phyloP scores from a whole-genome alignment of 2,113 vertebrate genomes.

The Xiphorhynchus elegans region DNA sequence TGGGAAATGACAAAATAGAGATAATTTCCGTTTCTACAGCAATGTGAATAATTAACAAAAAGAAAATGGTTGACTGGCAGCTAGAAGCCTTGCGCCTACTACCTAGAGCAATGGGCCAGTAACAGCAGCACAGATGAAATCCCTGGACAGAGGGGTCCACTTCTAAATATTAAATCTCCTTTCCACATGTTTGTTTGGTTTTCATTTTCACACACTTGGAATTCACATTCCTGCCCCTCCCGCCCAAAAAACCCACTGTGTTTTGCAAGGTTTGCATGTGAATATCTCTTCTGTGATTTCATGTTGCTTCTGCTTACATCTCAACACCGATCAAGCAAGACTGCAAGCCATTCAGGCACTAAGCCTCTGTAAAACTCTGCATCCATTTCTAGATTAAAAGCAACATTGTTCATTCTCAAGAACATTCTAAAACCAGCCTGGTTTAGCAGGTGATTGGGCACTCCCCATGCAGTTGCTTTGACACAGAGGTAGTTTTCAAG shows the following conservation, averaged over 20 bases:
- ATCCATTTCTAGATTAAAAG: neutral
- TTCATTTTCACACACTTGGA: neutral
- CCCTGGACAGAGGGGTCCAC: neutral
- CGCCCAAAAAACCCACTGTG: neutral
- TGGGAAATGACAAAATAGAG: conserved; percentile 66
- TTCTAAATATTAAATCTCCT: neutral
- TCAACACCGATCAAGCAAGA: neutral
- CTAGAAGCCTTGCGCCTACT: conserved; percentile 35
- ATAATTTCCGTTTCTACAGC: conserved; percentile 63
- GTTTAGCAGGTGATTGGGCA: neutral
- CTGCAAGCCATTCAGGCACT: neutral
- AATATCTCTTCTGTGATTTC: neutral
- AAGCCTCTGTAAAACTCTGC: neutral
- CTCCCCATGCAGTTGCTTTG: neutral
- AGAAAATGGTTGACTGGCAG: conserved; percentile 52
- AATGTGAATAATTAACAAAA: conserved; percentile 50
- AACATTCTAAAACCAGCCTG: neutral
- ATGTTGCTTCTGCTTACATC: neutral
- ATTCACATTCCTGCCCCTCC: neutral
- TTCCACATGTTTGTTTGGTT: neutral
- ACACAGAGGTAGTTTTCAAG: neutral
- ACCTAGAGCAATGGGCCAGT: neutral
- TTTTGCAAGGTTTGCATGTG: neutral
- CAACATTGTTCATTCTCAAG: neutral
- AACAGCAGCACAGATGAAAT: neutral